Evolutionary conservation across 1,140 invertebrate species (phyloP).

Genomic region (Drosophila pseudoobscura): DNA sequence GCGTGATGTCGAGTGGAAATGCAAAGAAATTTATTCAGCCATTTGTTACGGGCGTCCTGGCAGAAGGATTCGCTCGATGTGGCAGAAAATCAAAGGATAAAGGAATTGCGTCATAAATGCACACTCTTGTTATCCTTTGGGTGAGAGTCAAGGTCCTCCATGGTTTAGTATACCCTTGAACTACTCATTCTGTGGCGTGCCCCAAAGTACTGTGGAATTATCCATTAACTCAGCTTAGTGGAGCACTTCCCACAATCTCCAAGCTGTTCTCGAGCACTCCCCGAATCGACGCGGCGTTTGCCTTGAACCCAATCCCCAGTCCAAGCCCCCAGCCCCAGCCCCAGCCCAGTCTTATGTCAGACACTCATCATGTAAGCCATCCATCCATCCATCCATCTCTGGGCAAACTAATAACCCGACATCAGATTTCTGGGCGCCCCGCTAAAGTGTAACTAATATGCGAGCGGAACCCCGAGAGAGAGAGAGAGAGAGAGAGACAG

Average conservation of each 20-base stretch:
- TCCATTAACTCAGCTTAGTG: slow-evolving; percentile 20
- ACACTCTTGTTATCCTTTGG: not conserved
- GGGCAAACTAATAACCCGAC: slow-evolving; percentile 47
- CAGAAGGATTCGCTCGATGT: slow-evolving; percentile 33
- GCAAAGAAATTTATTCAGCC: slow-evolving; percentile 49
- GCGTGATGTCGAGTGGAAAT: slow-evolving; percentile 27
- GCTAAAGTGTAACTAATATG: slow-evolving; percentile 74
- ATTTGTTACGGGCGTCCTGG: slow-evolving; percentile 2
- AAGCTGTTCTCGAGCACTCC: slow-evolving; percentile 10
- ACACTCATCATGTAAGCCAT: slow-evolving; percentile 40
- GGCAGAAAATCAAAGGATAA: slow-evolving; percentile 15
- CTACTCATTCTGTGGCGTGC: slow-evolving; percentile 7
- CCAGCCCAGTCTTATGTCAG: slow-evolving; percentile 23
- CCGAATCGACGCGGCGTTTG: not conserved
- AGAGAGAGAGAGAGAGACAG: too few relatives aligned
- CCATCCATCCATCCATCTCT: slow-evolving; percentile 20
- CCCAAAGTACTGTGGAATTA: not conserved
- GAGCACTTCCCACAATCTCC: slow-evolving; percentile 17
- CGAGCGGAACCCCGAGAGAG: slow-evolving; percentile 10
- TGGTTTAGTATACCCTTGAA: too few relatives aligned
- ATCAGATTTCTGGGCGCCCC: slow-evolving; percentile 29
- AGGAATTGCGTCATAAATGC: not conserved
- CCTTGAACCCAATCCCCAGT: slow-evolving; percentile 27
- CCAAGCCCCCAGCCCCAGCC: not conserved
- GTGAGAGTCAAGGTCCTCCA: not conserved